Evolutionary conservation across 2,797 vertebrate species (phyloP).

Genomic region (Threskiornis aethiopicus): DNA sequence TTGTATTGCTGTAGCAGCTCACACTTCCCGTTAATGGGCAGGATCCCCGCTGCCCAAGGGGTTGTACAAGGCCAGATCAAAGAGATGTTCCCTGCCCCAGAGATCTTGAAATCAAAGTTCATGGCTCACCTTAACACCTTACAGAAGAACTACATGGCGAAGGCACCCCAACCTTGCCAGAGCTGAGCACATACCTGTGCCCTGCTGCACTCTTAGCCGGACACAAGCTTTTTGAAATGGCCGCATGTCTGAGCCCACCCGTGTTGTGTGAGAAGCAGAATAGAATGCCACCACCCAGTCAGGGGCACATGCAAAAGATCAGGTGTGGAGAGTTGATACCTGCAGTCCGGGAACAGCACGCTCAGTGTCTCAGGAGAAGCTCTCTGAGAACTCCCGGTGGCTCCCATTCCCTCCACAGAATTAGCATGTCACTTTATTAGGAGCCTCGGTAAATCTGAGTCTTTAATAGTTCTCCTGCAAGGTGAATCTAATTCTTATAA

Average conservation of each 20-base stretch:
- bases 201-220: background rate
- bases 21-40: background rate
- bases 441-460: background rate
- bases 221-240: background rate
- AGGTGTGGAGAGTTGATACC: background rate
- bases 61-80: background rate
- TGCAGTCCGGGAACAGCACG: accelerated
- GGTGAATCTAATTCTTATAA: background rate
- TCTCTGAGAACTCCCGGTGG: background rate
- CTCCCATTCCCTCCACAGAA: background rate
- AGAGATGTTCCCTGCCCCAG: background rate
- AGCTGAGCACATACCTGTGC: background rate
- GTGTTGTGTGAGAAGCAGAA: accelerated
- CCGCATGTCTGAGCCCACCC: background rate
- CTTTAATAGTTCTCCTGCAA: background rate
- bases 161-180: background rate
- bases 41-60: background rate
- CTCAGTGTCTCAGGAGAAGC: background rate
- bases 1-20: background rate
- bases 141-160: background rate
- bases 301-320: background rate
- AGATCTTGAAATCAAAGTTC: background rate
- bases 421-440: background rate
- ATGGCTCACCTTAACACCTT: background rate
- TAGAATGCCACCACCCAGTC: background rate